Evolutionary conservation across 2,888 invertebrate genomes (phyloP).

Genomic region (Thumatha senex): DNA sequence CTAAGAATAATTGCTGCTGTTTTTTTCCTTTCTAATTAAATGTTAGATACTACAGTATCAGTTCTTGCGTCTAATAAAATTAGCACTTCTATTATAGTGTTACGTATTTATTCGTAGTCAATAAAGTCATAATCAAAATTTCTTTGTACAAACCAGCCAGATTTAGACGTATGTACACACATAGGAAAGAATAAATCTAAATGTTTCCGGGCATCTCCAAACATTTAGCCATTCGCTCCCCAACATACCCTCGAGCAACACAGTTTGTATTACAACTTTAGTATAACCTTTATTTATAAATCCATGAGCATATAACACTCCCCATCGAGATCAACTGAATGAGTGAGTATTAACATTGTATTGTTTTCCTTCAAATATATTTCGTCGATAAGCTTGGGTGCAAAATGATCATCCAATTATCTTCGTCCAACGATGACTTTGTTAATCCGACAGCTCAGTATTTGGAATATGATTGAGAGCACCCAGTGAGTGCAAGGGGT

Average conservation of each 20-base stretch:
- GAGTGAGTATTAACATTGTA: background rate
- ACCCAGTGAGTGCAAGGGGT: too few species aligned
- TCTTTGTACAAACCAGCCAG: too few species aligned
- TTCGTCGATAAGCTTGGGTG: background rate
- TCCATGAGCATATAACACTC: background rate
- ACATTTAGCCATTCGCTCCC: background rate
- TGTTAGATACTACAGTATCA: too few species aligned
- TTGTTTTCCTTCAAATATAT: conserved; percentile 3
- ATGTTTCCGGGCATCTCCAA: background rate
- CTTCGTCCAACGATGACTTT: background rate
- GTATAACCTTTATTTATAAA: background rate
- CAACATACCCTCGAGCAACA: background rate
- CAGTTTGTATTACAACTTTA: conserved; percentile 1
- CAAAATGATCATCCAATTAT: background rate
- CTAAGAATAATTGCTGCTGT: too few species aligned
- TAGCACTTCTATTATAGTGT: too few species aligned
- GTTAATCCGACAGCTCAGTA: background rate
- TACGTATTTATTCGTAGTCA: too few species aligned
- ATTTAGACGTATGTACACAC: too few species aligned
- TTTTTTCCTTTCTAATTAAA: too few species aligned
- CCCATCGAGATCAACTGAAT: background rate
- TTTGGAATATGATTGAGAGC: background rate
- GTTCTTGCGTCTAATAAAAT: too few species aligned
- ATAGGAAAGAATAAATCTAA: background rate
- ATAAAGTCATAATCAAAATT: too few species aligned